Evolutionary conservation across 2,797 vertebrate genomes (phyloP).

Genomic region (Natrix natrix): DNA sequence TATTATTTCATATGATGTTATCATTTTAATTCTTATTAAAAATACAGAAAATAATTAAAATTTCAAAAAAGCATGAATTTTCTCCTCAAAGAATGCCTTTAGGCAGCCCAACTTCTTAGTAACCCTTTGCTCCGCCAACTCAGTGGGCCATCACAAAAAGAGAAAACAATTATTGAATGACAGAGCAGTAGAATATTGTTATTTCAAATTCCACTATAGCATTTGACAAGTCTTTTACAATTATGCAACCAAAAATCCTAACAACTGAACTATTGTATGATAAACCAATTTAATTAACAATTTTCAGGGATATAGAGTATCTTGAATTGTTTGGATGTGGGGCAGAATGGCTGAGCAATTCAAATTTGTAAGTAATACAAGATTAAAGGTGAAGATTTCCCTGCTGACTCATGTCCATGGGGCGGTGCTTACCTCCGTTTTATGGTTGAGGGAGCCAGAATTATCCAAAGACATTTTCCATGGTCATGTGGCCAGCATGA

Average conservation of each 20-base stretch:
- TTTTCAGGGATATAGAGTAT: not conserved
- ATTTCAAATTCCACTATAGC: not conserved
- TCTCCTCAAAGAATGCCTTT: not conserved
- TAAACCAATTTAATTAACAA: not conserved
- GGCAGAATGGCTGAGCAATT: not conserved
- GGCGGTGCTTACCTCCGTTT: not conserved
- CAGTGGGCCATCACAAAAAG: not conserved
- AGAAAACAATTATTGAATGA: not conserved
- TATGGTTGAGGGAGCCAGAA: not conserved
- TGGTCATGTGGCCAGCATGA: not conserved
- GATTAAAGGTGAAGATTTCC: not conserved
- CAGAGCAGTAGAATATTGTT: not conserved
- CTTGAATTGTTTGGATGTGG: not conserved
- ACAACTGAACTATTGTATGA: not conserved
- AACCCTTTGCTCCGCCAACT: not conserved
- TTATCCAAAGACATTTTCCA: not conserved
- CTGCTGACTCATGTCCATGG: not conserved
- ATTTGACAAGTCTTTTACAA: not conserved
- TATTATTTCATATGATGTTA: not conserved
- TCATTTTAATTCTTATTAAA: not conserved
- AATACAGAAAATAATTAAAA: constrained; percentile 12
- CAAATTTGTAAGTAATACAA: not conserved
- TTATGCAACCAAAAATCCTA: not conserved
- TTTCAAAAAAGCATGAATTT: not conserved
- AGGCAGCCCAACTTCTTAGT: not conserved